Evolutionary conservation across 2,888 invertebrate species (phyloP).

Genomic region (Leucoma salicis): DNA sequence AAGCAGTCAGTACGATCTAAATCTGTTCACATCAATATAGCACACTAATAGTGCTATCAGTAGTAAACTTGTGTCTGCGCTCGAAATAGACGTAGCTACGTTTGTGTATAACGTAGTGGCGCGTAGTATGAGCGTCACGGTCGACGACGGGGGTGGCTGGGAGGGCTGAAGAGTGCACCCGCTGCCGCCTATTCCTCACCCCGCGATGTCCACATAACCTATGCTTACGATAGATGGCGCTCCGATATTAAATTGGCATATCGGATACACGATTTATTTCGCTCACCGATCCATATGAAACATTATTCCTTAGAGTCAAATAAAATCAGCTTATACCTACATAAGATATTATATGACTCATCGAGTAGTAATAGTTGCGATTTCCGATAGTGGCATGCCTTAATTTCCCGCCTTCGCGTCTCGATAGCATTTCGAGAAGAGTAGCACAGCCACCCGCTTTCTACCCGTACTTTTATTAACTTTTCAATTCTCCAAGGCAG

Average conservation of each 20-base stretch:
- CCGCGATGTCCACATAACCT: conserved; percentile 29
- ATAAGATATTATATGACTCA: conserved; percentile 20
- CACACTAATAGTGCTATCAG: conserved; percentile 34
- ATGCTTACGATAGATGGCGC: conserved; percentile 66
- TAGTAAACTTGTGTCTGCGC: conserved; percentile 48
- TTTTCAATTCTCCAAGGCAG: conserved; percentile 52
- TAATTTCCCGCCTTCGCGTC: conserved; percentile 35
- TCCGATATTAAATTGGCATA: conserved; percentile 64
- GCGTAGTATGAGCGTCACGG: conserved; percentile 47
- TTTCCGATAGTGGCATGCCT: conserved; percentile 31
- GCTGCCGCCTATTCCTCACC: conserved; percentile 18
- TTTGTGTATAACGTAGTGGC: conserved; percentile 51
- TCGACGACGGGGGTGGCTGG: conserved; percentile 28
- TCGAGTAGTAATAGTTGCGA: conserved; percentile 35
- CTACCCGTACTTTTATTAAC: conserved; percentile 43
- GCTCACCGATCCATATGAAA: conserved; percentile 50
- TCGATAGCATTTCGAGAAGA: conserved; percentile 14
- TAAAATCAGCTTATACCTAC: conserved; percentile 20
- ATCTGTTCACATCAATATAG: conserved; percentile 49
- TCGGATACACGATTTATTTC: conserved; percentile 56
- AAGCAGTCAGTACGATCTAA: conserved; percentile 46
- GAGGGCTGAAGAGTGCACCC: conserved; percentile 13
- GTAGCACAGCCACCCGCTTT: conserved; percentile 22
- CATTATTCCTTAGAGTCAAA: conserved; percentile 34
- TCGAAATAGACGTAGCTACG: conserved; percentile 55